Conservation (phyloP, 2,888 invertebrate genomes). For the Hyppa rectilinea region DNA sequence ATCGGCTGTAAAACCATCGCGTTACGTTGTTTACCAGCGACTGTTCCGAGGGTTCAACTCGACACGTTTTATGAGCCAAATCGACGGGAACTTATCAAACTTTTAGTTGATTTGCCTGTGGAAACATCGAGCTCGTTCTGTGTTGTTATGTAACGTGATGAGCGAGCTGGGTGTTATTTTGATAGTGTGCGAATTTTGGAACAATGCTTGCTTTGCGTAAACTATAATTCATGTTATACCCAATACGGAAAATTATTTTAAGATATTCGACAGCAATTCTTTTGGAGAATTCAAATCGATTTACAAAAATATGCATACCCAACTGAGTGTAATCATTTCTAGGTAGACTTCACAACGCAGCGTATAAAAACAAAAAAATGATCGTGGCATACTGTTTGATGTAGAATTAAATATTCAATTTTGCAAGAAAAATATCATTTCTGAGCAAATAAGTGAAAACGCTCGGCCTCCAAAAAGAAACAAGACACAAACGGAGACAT, state of each 20-base stretch:
- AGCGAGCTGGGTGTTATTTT: slow-evolving; percentile 26
- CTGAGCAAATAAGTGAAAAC: slow-evolving; percentile 20
- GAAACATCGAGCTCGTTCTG: slow-evolving; percentile 33
- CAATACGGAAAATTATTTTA: too few relatives aligned
- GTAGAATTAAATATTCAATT: slow-evolving; percentile 1
- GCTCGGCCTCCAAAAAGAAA: background rate
- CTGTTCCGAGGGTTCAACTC: slow-evolving; percentile 27
- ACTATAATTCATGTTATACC: too few relatives aligned
- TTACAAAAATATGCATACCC: too few relatives aligned
- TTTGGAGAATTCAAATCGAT: too few relatives aligned
- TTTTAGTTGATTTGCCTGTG: slow-evolving; percentile 54
- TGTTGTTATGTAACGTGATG: slow-evolving; percentile 25
- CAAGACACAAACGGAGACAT: slow-evolving; percentile 4
- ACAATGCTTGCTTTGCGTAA: background rate
- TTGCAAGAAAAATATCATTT: background rate
- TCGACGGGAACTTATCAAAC: slow-evolving; percentile 56
- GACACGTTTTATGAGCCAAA: slow-evolving; percentile 52
- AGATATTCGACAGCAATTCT: too few relatives aligned
- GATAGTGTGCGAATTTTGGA: background rate
- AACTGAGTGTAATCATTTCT: too few relatives aligned
- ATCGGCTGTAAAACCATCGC: slow-evolving; percentile 65
- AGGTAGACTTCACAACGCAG: background rate
- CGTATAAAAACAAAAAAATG: background rate
- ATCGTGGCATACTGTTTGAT: too few relatives aligned
- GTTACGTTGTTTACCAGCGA: slow-evolving; percentile 63